Base-by-base conservation (phyloP, 2,888 invertebrate genomes). In the Parasteatoda lunata region DNA sequence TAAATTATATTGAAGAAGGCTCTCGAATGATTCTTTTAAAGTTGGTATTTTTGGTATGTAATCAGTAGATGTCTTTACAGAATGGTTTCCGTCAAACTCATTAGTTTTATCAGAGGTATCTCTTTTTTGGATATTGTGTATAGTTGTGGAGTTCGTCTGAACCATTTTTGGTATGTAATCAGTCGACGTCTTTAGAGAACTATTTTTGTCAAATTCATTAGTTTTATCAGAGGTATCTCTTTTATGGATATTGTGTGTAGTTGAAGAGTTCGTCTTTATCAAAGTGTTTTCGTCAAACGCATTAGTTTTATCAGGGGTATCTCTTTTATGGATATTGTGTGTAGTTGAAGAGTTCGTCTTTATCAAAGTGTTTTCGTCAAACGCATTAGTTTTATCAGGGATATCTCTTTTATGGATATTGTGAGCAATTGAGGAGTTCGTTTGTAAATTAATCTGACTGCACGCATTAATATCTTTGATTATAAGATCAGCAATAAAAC, bases 1-100 rank as follows among this genome's bases (percentile, higher is more conserved):
- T 13, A 85, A 45, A 64, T 85, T 79, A 7, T 85, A 85, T 70
- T 85, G 65, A 6, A 85, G 45, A 51, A 85, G 68, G 51, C 48
- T 64, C 71, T 69, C 64, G 11, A 85, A 75, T 4, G 76, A 80
- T 5, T 80, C 52, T 49, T 66, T 73, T 30, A 73, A 52, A 71
- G 65, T 6, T 70, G 70, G 9, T 15, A 15, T 45, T 45, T 30
- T 30, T 15, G 48, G 70, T 7, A 59, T n/a, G 13, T 7, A 59
- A 9, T 59, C 30, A 30, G 30, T 30, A 30, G 30, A 30, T 2
- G 30, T 30, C 30, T 30, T 30, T 30, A 30, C 30, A 30, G 30
- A 30, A 30, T 1, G 30, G 8, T 7, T 59, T 59, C 59, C n/a
- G 59, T 59, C n/a, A 4, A 59, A 59, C 9, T 59, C 59, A 59